Conservation (phyloP, 1,140 invertebrate genomes). For the Megalonaias nervosa region DNA sequence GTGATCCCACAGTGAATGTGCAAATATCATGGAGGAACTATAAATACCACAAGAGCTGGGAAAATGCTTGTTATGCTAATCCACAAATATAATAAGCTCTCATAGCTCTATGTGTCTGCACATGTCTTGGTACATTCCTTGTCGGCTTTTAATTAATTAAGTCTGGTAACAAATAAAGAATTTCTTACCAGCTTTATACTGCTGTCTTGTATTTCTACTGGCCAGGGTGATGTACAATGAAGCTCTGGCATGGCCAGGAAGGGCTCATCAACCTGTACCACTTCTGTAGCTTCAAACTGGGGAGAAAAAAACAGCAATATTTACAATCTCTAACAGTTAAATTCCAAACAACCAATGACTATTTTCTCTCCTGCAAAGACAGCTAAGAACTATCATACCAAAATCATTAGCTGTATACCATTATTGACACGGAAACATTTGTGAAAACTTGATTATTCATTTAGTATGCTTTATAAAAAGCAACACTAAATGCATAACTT, state of each 20-base stretch:
- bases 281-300: conserved; percentile 65
- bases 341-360: not conserved
- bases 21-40: no score
- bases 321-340: not conserved
- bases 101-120: no score
- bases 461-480: not conserved
- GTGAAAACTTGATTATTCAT: not conserved
- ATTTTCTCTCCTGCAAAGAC: not conserved
- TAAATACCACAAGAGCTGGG: no score
- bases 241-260: conserved; percentile 69
- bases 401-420: not conserved
- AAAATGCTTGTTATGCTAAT: no score
- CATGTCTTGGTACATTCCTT: no score
- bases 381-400: not conserved
- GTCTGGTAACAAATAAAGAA: no score
- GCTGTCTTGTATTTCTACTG: conserved; percentile 64
- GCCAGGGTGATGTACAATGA: conserved; percentile 67
- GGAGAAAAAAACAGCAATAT: conserved; percentile 24
- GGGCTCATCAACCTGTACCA: conserved; percentile 64
- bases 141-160: no score
- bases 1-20: no score
- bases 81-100: no score
- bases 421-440: not conserved
- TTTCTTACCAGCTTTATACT: conserved; percentile 62
- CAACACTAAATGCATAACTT: not conserved